Base-by-base conservation (phyloP, 53 echinoderm and acorn worm species). In the Henricia sp. region DNA sequence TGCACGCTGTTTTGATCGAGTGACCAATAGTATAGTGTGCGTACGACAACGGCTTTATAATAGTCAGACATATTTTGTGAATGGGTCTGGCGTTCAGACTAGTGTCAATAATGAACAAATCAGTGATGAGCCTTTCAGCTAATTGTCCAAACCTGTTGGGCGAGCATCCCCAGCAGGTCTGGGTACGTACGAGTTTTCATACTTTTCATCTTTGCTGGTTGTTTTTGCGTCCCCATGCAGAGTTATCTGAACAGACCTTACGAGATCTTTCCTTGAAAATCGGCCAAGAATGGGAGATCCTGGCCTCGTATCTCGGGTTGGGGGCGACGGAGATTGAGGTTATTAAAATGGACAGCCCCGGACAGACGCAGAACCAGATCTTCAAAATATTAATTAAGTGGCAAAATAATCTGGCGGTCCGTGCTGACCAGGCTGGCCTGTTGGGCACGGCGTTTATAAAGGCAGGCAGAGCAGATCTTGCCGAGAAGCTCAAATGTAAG, bases 301-400 rank as follows among this genome's bases (percentile, higher is more conserved):
- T 70, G 44, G 70, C 43, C 10, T 43, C 43, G 42, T 70, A 33
- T 29, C 70, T 70, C 24, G 70, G 70, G 43, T 11, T 70, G 27
- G 46, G 13, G 19, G 42, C 27, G 0, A 30, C 16, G 21, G 70
- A 70, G 12, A 44, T 43, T 1, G 10, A 25, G 27, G 46, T 70
- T 28, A 39, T 70, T 26, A 70, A 70, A 30, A 42, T 70, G 70
- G 44, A 70, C 46, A 13, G 24, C 21, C 46, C 70, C 25, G 28
- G 46, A 1, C 70, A 70, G 6, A 70, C 70, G 25, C 43, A 70
- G 70, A 70, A 70, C 44, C 70, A 46, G 40, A 23, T 70, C 70
- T 70, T 70, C 70, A 42, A 44, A 43, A 70, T 70, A 46, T 29
- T 70, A 27, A 27, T 70, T 2, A 44, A 21, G 10, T 70, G 70